Percentiles rank a stretch among this genome's conserved stretches.
These are phyloP conservation scores for Aporrectodea caliginosa DNA, from an alignment of 1,140 invertebrate species.

Conservation along the genomic window DNA sequence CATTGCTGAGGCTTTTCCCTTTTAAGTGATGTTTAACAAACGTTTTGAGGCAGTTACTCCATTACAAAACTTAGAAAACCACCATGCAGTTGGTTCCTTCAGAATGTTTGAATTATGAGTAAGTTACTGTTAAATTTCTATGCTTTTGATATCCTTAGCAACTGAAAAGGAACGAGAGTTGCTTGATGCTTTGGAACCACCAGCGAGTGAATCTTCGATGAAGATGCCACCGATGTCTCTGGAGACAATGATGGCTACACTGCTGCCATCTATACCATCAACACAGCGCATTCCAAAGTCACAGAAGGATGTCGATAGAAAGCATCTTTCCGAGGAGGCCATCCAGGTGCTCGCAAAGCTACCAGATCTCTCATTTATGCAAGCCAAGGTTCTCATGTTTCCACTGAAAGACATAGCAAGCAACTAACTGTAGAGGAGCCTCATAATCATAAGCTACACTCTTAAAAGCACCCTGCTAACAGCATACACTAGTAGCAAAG, in stretches of 20 bases:
- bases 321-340: conserved; percentile 41
- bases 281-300: conserved; percentile 27
- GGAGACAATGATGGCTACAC: conserved; percentile 47
- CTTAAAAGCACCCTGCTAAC: no score
- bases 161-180: conserved; percentile 14
- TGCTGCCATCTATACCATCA: conserved; percentile 37
- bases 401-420: conserved; percentile 37
- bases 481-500: no score
- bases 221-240: conserved; percentile 42
- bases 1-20: no score
- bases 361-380: conserved; percentile 50
- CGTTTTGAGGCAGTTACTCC: no score
- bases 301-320: conserved; percentile 20
- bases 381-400: conserved; percentile 51
- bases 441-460: no score
- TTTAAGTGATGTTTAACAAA: no score
- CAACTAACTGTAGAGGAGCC: no score
- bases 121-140: no score
- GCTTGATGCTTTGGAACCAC: conserved; percentile 17
- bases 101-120: no score
- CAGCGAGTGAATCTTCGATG: conserved; percentile 26
- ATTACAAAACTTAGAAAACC: no score
- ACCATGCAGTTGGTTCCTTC: no score
- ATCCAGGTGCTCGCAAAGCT: conserved; percentile 40
- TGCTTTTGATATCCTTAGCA: conserved; percentile 3